Evolutionary conservation across 2,113 vertebrate species (phyloP).

Genomic region (Gymnogyps californianus): DNA sequence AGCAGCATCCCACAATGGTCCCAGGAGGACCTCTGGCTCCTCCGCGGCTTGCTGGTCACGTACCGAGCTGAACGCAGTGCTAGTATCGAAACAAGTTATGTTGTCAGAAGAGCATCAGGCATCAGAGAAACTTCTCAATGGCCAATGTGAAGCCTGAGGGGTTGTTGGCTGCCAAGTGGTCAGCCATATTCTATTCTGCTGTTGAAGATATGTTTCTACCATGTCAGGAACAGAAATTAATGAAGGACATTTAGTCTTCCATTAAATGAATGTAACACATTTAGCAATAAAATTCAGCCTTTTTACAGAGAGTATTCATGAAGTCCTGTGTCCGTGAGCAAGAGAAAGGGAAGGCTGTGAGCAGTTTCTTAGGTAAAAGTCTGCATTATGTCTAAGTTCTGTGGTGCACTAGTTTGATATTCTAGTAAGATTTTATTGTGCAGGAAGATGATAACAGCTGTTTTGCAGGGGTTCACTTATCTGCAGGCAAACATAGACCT

Average conservation of each 20-base stretch:
- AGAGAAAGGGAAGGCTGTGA: background rate
- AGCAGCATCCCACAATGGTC: background rate
- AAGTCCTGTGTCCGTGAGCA: background rate
- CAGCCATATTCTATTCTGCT: background rate
- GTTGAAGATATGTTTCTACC: background rate
- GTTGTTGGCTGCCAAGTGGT: background rate
- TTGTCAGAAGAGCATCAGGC: background rate
- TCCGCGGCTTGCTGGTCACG: accelerated
- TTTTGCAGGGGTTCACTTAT: background rate
- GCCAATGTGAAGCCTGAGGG: accelerated
- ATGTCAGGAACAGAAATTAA: background rate
- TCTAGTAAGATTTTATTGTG: background rate
- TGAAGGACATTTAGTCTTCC: background rate
- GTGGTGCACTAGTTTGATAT: background rate
- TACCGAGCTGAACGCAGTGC: accelerated
- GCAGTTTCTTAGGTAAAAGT: background rate
- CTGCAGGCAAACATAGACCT: background rate
- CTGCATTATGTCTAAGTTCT: background rate
- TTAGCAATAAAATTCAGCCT: background rate
- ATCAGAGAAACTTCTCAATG: background rate
- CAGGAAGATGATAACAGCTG: background rate
- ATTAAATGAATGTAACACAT: background rate
- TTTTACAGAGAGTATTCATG: background rate
- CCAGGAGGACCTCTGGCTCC: background rate
- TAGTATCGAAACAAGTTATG: background rate